phyloP scores from a whole-genome alignment of 2,797 vertebrate genomes.

The Leuciscus waleckii region DNA sequence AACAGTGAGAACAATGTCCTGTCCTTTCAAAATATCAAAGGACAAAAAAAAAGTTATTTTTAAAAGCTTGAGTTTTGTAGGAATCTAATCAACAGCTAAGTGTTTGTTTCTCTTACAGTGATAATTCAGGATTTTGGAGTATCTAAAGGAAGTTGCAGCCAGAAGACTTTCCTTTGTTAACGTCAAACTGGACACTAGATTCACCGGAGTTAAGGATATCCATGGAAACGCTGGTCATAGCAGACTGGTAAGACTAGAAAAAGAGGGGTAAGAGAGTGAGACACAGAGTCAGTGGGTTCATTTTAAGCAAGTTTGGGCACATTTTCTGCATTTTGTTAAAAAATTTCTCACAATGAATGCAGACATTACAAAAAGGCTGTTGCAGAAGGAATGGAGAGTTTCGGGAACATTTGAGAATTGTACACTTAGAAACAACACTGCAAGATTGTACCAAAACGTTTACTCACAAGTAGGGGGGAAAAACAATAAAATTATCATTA shows the following conservation, averaged over 20 bases:
- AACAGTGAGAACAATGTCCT: not conserved
- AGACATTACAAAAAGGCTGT: not conserved
- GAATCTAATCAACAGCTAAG: not conserved
- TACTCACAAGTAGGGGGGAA: not conserved
- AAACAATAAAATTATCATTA: not conserved
- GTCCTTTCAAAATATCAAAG: not conserved
- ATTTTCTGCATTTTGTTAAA: not conserved
- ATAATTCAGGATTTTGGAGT: not conserved
- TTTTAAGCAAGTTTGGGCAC: not conserved
- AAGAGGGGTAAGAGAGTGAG: slow-evolving; percentile 1
- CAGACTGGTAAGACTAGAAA: slow-evolving; percentile 38
- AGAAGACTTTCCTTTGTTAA: slow-evolving; percentile 51
- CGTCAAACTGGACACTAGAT: slow-evolving; percentile 60
- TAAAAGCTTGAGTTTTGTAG: not conserved
- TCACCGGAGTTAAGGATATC: slow-evolving; percentile 34
- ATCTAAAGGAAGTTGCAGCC: slow-evolving; percentile 73
- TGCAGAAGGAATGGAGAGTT: not conserved
- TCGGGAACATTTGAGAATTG: too few species aligned
- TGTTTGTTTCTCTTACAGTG: not conserved
- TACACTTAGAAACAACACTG: too few species aligned
- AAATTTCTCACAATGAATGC: not conserved
- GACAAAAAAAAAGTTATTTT: not conserved
- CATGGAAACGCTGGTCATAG: slow-evolving; percentile 6
- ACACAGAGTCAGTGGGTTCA: not conserved
- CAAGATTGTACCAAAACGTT: not conserved